Evolutionary conservation across 2,888 invertebrate genomes (phyloP).

Genomic region (Drosophila setosimentum): DNA sequence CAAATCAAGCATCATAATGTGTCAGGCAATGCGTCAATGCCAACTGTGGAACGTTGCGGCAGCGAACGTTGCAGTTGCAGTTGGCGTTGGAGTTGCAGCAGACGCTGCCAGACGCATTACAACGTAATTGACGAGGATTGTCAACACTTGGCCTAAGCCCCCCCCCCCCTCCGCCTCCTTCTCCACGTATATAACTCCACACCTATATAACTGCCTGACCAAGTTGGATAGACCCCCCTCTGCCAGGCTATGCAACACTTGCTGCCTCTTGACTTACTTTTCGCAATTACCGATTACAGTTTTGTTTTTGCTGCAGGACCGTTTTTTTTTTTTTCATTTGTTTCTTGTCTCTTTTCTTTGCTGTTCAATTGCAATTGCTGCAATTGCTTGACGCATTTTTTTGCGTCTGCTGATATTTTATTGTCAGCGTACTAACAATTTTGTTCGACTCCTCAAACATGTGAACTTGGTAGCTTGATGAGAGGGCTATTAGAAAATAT

Average conservation of each 20-base stretch:
- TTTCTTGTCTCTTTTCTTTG: not conserved
- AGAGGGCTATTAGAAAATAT: not conserved
- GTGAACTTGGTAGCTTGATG: conserved; percentile 2
- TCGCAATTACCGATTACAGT: conserved; percentile 70
- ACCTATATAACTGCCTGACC: not conserved
- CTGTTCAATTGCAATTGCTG: conserved; percentile 55
- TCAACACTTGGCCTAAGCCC: conserved; percentile 72
- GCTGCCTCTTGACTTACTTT: conserved; percentile 52
- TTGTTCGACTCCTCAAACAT: conserved; percentile 13
- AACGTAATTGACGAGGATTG: conserved; percentile 83
- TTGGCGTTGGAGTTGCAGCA: not conserved
- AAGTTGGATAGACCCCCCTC: conserved; percentile 3
- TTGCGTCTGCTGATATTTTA: conserved; percentile 49
- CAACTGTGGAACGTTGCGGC: conserved; percentile 50
- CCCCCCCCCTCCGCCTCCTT: not conserved
- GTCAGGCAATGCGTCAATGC: conserved; percentile 81
- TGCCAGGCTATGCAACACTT: conserved; percentile 22
- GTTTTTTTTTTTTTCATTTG: conserved; percentile 2
- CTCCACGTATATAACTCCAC: not conserved
- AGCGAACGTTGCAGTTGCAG: not conserved
- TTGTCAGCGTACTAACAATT: conserved; percentile 33
- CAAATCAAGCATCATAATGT: conserved; percentile 80
- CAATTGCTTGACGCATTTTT: conserved; percentile 56
- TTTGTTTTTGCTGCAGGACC: conserved; percentile 40
- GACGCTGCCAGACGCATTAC: conserved; percentile 69